These are phyloP conservation scores for Micrasema longulum DNA, from an alignment of 1,140 invertebrate species.

Conservation along the genomic window DNA sequence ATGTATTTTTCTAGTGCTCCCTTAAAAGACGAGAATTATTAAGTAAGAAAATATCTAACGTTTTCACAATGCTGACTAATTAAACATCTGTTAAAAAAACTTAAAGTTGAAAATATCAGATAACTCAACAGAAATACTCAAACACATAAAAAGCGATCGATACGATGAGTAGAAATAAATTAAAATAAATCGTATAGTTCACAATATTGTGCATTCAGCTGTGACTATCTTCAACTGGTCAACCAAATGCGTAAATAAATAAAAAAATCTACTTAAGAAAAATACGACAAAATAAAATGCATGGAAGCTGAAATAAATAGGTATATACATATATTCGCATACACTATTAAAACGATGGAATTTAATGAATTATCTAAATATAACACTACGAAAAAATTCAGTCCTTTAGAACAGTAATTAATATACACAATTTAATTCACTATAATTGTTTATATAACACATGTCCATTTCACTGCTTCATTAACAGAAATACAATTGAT, in stretches of 20 bases:
- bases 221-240: too few species aligned
- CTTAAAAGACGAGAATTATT: not conserved
- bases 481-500: slow-evolving; percentile 31
- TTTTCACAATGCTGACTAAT: too few species aligned
- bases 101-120: too few species aligned
- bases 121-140: too few species aligned
- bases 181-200: too few species aligned
- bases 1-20: not conserved
- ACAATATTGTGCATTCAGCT: too few species aligned
- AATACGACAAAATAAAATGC: too few species aligned
- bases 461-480: not conserved
- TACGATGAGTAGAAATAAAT: too few species aligned
- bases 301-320: not conserved
- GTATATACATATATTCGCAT: slow-evolving; percentile 8
- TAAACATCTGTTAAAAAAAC: not conserved
- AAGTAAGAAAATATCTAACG: slow-evolving; percentile 4
- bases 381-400: slow-evolving; percentile 37
- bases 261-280: too few species aligned
- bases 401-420: slow-evolving; percentile 33
- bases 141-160: too few species aligned
- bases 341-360: slow-evolving; percentile 33
- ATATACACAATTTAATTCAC: slow-evolving; percentile 36
- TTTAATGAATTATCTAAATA: slow-evolving; percentile 35
- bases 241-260: too few species aligned
- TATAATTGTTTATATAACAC: slow-evolving; percentile 31